Base-by-base conservation (phyloP, 1,140 invertebrate species). In the Cydia amplana region DNA sequence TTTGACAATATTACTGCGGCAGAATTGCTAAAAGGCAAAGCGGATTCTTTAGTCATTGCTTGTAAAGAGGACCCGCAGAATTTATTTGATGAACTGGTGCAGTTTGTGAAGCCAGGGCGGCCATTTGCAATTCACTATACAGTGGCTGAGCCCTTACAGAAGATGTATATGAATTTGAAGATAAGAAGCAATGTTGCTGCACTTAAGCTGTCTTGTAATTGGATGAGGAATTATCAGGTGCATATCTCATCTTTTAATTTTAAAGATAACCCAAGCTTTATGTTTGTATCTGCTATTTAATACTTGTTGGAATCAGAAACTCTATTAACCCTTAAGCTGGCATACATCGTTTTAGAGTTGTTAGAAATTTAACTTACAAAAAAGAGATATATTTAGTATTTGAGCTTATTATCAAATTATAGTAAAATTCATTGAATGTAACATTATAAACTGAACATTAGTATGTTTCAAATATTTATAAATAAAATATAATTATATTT, bases 171-270 rank as follows among this genome's bases (percentile, higher is more conserved):
- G 46, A 94, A 95, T 78, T 87, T 99, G 14, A 98, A 97, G 87
- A 93, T 94, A 63, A 88, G 93, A 14, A 94, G 93, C 18, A 94
- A 95, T 87, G 94, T 97, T 10, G 94, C 97, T 18, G 96, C 95
- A 84, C 85, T 99, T 32, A 95, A 95, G 87, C 85, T 99, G 1
- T 95, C 96, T 51, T 97, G 97, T 67, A 98, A 96, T 82, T 99
- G 98, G 95, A 93, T 98, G 83, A 94, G 98, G 80, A 95, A 96
- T 72, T 98, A 98, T 94, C 98, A 99, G 94, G 96, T 99, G 49
- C n/a, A 55, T 55, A 7, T 55, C n/a, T 10, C 20, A 7, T 55
- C n/a, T 10, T 60, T 23, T n/a, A 51, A 51, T 51, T 40, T 40
- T 16, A 67, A 55, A 20, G 73, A 67, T 49, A 28, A 28, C 28